Percentiles rank a stretch among this genome's conserved stretches.
These are phyloP conservation scores for Xenentodon cancila DNA, from an alignment of 2,797 vertebrate genomes.

Conservation along the genomic window DNA sequence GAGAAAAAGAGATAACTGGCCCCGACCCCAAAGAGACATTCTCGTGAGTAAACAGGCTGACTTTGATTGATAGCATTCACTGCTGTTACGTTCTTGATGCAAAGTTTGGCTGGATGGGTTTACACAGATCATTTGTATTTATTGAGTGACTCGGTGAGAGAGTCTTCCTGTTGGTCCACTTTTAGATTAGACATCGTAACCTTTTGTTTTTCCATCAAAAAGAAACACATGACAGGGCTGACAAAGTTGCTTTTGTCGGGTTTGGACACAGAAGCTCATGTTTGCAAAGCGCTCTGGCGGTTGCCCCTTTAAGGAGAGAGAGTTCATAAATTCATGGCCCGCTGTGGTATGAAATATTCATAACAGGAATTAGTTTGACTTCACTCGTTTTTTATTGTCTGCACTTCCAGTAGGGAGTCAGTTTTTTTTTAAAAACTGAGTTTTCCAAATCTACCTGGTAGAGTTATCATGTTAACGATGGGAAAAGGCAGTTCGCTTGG, in stretches of 20 bases:
- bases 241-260: neutral
- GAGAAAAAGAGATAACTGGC: slow-evolving; percentile 27
- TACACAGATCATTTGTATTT: slow-evolving; percentile 22
- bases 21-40: neutral
- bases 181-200: no score
- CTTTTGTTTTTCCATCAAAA: neutral
- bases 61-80: slow-evolving; percentile 16
- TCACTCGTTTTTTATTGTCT: neutral
- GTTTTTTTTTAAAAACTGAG: slow-evolving; percentile 15
- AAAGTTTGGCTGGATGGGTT: neutral
- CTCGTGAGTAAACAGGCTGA: neutral
- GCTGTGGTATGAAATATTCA: slow-evolving; percentile 7
- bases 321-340: neutral
- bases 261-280: neutral
- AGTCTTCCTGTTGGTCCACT: no score
- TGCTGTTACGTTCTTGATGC: neutral
- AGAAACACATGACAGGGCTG: neutral
- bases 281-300: neutral
- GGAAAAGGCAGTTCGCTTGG: slow-evolving; percentile 1
- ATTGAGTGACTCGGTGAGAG: neutral
- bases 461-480: slow-evolving; percentile 14
- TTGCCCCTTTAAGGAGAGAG: neutral
- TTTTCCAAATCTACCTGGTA: neutral
- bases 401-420: slow-evolving; percentile 9
- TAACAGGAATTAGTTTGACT: neutral